Conservation (phyloP, 2,113 vertebrate genomes). For the Morone chrysops region DNA sequence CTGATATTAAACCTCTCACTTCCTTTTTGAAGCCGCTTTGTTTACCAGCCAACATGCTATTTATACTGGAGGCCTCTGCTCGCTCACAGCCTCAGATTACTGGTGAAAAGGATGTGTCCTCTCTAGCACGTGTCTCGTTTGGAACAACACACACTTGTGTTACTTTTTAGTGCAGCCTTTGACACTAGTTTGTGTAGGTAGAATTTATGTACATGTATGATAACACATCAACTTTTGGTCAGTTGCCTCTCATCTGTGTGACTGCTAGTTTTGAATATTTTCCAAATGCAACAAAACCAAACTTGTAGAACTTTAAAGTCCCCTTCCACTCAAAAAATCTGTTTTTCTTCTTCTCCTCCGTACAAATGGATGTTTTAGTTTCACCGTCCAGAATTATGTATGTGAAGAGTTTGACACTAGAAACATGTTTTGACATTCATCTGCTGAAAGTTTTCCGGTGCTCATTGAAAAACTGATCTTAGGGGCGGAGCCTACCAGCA, state of each 20-base stretch:
- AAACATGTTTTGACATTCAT: too few relatives aligned
- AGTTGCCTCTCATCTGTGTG: neutral
- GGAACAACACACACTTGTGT: slow-evolving; percentile 14
- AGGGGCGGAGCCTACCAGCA: too few relatives aligned
- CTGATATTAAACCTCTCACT: slow-evolving; percentile 89
- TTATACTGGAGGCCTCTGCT: slow-evolving; percentile 84
- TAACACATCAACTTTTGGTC: neutral
- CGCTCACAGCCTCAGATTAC: slow-evolving; percentile 28
- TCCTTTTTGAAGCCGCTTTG: slow-evolving; percentile 92
- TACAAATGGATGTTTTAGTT: too few relatives aligned
- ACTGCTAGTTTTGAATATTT: neutral
- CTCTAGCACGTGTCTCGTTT: slow-evolving; percentile 27
- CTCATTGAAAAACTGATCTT: too few relatives aligned
- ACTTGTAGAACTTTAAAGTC: neutral
- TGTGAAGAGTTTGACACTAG: too few relatives aligned
- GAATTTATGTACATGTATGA: neutral
- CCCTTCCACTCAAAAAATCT: too few relatives aligned
- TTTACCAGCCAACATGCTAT: slow-evolving; percentile 88
- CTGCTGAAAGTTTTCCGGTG: too few relatives aligned
- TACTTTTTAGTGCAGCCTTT: neutral
- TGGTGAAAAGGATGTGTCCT: slow-evolving; percentile 45
- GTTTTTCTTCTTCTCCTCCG: neutral
- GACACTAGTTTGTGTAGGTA: neutral
- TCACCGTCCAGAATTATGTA: too few relatives aligned
- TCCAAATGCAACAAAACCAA: neutral